phyloP scores from a whole-genome alignment of 2,888 invertebrate species.

The Blastobasis adustella region DNA sequence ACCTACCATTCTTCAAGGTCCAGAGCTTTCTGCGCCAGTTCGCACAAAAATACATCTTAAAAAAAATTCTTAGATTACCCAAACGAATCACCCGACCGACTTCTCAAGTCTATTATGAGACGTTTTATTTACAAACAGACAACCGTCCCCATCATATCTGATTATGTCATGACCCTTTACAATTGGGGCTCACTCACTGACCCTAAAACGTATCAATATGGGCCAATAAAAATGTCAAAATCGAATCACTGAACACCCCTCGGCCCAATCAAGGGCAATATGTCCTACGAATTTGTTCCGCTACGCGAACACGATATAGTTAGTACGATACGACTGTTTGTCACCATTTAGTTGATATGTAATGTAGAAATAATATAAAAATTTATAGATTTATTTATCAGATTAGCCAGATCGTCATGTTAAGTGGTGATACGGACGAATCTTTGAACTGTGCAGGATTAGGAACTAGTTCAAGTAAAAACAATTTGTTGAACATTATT shows the following conservation, averaged over 20 bases:
- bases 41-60: neutral
- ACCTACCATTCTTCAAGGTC: no score
- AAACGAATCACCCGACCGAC: neutral
- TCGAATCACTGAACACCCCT: conserved; percentile 55
- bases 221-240: conserved; percentile 65
- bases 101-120: neutral
- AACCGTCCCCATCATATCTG: conserved; percentile 30
- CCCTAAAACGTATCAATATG: conserved; percentile 40
- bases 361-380: no score
- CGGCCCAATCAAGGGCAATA: conserved; percentile 43
- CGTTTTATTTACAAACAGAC: no score
- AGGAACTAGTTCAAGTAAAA: no score
- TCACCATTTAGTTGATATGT: no score
- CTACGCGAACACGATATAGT: neutral
- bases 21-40: no score
- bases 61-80: neutral
- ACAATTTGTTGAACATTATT: no score
- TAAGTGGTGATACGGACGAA: no score
- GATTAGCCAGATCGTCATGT: no score
- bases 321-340: neutral
- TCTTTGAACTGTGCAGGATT: no score
- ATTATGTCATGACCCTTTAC: conserved; percentile 35
- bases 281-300: conserved; percentile 21
- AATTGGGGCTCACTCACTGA: conserved; percentile 9
- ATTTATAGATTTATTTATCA: no score